Evolutionary conservation across 2,113 vertebrate genomes (phyloP).

Genomic region (Tenebrosternarchus preto): DNA sequence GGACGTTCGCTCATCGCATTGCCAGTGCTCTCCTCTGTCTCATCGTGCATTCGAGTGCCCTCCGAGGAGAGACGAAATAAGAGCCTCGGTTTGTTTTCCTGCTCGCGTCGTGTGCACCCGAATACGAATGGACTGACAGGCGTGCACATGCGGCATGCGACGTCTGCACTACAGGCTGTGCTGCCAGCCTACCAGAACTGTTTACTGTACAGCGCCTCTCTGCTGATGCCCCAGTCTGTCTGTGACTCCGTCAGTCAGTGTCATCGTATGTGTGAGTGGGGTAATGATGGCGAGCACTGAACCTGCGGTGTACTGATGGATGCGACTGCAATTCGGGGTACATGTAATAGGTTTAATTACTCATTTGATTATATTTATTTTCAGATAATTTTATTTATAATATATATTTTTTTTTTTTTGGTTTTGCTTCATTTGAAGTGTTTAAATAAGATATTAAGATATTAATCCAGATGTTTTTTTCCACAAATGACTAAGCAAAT

Average conservation of each 20-base stretch:
- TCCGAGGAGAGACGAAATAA: slow-evolving; percentile 30
- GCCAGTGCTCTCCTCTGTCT: slow-evolving; percentile 58
- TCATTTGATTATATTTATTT: no score
- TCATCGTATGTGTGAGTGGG: not conserved
- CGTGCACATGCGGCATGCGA: slow-evolving; percentile 66
- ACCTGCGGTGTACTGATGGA: no score
- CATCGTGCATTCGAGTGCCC: slow-evolving; percentile 37
- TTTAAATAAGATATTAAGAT: no score
- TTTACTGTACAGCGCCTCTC: slow-evolving; percentile 45
- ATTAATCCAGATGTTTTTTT: no score
- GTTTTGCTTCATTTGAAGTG: no score
- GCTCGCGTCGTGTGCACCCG: slow-evolving; percentile 50
- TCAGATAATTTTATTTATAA: no score
- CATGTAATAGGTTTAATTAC: no score
- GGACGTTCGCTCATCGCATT: slow-evolving; percentile 62
- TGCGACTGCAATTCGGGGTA: no score
- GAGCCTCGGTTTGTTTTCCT: slow-evolving; percentile 39
- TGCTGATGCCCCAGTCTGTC: not conserved
- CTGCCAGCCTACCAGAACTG: slow-evolving; percentile 53
- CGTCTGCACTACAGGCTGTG: slow-evolving; percentile 61
- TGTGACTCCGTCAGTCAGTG: slow-evolving; percentile 8
- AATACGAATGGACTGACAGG: slow-evolving; percentile 57
- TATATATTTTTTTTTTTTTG: no score
- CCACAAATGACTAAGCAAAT: no score
- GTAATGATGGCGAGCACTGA: no score